phyloP scores from a whole-genome alignment of 1,140 invertebrate genomes.

The Dendroctonus valens region DNA sequence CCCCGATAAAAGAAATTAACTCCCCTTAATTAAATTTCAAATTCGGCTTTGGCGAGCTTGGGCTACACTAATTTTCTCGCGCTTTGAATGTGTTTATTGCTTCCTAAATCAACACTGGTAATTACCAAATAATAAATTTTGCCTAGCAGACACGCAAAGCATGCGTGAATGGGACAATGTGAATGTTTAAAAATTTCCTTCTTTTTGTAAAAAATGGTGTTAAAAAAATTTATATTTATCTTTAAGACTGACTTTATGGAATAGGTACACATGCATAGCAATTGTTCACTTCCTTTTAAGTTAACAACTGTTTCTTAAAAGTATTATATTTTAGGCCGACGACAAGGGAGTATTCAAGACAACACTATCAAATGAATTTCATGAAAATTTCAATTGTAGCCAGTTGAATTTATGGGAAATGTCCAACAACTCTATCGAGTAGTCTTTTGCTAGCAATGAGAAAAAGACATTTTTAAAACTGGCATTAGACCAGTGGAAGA shows the following conservation, averaged over 20 bases:
- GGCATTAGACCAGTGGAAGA: conserved; percentile 41
- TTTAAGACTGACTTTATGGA: conserved; percentile 7
- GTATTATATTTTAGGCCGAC: conserved; percentile 66
- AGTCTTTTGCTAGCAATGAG: conserved; percentile 38
- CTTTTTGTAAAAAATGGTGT: too few relatives aligned
- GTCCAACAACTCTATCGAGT: conserved; percentile 38
- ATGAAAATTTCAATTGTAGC: conserved; percentile 57
- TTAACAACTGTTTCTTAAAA: neutral
- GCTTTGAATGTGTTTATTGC: conserved; percentile 5
- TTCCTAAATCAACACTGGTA: neutral
- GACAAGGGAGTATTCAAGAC: conserved; percentile 84
- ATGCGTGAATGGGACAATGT: neutral
- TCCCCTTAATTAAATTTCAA: conserved; percentile 1
- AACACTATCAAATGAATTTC: conserved; percentile 70
- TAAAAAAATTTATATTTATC: too few relatives aligned
- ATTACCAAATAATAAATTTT: conserved; percentile 6
- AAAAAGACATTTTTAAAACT: conserved; percentile 36
- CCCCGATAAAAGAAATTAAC: neutral
- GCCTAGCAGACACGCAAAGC: neutral
- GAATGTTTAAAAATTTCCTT: too few relatives aligned
- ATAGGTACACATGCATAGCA: too few relatives aligned
- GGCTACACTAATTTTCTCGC: conserved; percentile 4
- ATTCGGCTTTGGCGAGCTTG: conserved; percentile 3
- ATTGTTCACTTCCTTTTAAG: neutral
- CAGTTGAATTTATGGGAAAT: conserved; percentile 56